These are phyloP conservation scores for Mellivora capensis DNA, from an alignment of 2,113 vertebrate genomes.

Conservation along the genomic window DNA sequence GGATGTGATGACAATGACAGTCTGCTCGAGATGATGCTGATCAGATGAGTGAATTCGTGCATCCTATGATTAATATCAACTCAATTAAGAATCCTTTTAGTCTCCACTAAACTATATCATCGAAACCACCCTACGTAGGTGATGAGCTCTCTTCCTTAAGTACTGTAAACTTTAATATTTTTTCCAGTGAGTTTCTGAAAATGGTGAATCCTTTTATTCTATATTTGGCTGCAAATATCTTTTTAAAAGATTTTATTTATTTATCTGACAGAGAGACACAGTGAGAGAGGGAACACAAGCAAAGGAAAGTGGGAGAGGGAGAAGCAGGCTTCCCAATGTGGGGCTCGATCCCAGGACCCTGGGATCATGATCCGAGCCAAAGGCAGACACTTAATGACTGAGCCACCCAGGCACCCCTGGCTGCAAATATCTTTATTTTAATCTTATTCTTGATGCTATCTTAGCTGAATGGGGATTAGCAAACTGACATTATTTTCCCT, in stretches of 20 bases:
- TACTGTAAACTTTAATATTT: not conserved
- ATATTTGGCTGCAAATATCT: not conserved
- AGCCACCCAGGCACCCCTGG: no score
- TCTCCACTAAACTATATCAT: not conserved
- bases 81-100: not conserved
- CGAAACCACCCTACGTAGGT: not conserved
- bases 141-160: not conserved
- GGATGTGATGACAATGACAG: not conserved
- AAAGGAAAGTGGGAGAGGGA: no score
- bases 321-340: no score
- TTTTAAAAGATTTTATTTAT: no score
- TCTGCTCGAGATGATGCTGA: not conserved
- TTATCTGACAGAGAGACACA: no score
- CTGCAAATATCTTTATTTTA: not conserved
- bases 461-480: not conserved
- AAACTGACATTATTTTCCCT: not conserved
- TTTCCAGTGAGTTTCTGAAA: not conserved
- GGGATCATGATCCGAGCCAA: no score
- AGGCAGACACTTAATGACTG: no score
- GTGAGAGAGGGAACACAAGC: no score
- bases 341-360: no score
- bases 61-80: not conserved
- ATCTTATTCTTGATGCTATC: not conserved
- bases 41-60: not conserved
- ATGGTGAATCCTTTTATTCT: not conserved